phyloP scores from a whole-genome alignment of 2,888 invertebrate species.

The Hedychridium roseum region DNA sequence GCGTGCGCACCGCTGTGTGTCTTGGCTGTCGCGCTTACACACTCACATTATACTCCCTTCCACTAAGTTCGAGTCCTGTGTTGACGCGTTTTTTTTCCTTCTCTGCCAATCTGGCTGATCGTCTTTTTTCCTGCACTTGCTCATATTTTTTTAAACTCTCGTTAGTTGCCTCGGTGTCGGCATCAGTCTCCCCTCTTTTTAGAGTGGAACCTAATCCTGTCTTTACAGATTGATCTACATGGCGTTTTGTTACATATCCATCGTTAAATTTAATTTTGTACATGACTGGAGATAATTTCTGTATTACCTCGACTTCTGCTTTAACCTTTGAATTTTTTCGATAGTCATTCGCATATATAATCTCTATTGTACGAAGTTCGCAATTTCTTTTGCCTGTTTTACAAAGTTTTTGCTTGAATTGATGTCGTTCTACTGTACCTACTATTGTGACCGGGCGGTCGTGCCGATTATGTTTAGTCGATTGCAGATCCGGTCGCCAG shows the following conservation, averaged over 20 bases:
- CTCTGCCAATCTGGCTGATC: too few relatives aligned
- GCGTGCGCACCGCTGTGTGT: too few relatives aligned
- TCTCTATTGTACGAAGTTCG: not conserved
- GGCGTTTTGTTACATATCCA: not conserved
- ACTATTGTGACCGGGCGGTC: too few relatives aligned
- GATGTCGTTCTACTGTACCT: conserved; percentile 3
- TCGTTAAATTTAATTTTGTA: not conserved
- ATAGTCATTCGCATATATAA: not conserved
- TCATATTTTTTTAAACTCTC: too few relatives aligned
- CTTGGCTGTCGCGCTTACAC: too few relatives aligned
- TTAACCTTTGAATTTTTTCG: not conserved
- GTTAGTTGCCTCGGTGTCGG: too few relatives aligned
- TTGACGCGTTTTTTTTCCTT: too few relatives aligned
- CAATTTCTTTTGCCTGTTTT: not conserved
- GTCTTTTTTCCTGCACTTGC: too few relatives aligned
- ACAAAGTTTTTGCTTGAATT: not conserved
- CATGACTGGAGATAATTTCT: not conserved
- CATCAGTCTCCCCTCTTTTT: not conserved
- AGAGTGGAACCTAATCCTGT: not conserved
- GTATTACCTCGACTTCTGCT: not conserved
- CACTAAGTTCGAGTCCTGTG: too few relatives aligned
- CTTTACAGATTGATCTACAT: not conserved
- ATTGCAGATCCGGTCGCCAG: too few relatives aligned
- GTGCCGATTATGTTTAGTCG: too few relatives aligned
- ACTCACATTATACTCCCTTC: too few relatives aligned